Percentiles rank a stretch among this genome's conserved stretches.
phyloP scores from a whole-genome alignment of 1,140 invertebrate species.

The Drosophila tsacasi region DNA sequence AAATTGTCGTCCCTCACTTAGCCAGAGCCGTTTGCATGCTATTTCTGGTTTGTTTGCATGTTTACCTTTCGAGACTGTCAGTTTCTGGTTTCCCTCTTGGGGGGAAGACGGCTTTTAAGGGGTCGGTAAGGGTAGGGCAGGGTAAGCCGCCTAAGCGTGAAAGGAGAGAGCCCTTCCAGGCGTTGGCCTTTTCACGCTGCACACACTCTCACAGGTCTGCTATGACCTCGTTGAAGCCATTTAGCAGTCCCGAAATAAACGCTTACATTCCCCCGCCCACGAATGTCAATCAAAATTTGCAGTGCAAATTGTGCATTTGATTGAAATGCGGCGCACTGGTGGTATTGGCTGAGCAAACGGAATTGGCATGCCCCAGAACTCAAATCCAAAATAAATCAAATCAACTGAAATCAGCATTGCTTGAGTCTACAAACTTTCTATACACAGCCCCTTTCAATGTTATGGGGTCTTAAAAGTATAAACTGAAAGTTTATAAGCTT shows the following conservation, averaged over 20 bases:
- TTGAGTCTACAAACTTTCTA: conserved; percentile 11
- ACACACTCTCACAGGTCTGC: neutral
- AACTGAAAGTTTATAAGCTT: neutral
- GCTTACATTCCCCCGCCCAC: conserved; percentile 40
- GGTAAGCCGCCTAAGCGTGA: conserved; percentile 16
- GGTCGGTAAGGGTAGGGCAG: neutral
- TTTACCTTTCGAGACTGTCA: conserved; percentile 32
- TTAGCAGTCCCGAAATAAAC: conserved; percentile 40
- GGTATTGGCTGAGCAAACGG: conserved; percentile 45
- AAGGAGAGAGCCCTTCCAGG: conserved; percentile 13
- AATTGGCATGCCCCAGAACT: conserved; percentile 53
- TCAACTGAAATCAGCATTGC: conserved; percentile 44
- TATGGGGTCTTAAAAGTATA: neutral
- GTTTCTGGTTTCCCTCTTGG: neutral
- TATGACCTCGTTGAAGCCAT: conserved; percentile 20
- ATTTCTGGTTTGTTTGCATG: conserved; percentile 62
- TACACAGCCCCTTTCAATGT: neutral
- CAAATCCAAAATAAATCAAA: conserved; percentile 43
- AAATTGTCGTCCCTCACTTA: conserved; percentile 62
- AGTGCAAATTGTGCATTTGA: conserved; percentile 61
- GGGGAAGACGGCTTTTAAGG: conserved; percentile 5
- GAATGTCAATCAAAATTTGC: conserved; percentile 63
- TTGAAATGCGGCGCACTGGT: conserved; percentile 42
- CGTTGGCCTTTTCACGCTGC: conserved; percentile 23
- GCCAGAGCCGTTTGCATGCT: conserved; percentile 57